Base-by-base conservation (phyloP, 2,113 vertebrate genomes). In the Pyrgilauda ruficollis region DNA sequence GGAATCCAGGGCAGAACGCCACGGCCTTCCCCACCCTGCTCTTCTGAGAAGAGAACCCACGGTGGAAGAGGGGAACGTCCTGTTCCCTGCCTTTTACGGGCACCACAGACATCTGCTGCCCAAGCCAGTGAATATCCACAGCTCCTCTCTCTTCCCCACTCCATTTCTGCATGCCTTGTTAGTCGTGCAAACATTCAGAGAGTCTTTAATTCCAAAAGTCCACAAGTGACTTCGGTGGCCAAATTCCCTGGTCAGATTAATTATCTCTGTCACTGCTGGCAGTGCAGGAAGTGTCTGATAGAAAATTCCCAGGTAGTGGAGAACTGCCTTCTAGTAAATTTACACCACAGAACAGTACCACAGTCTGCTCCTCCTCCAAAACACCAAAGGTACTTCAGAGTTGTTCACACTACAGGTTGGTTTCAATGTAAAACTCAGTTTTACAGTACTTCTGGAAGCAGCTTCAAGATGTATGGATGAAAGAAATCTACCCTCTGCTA, bases 71-170 rank as follows among this genome's bases (percentile, higher is more conserved):
- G 30, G 76, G 64, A 84, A 87, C 64, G 2, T 10, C 37, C 26
- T 66, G 81, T 90, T 95, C 94, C 75, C 56, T 70, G 95, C 96
- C 96, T 96, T 97, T 94, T 95, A 96, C 13, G 88, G 95, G 10
- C 85, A 94, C 39, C 47, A 24, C 22, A 73, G 63, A 43, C 35
- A 19, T 69, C 12, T 20, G 75, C 58, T 76, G 55, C 47, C 35
- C 67, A 6, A 67, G 68, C 11, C 59, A 44, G 47, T 2, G 26
- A 49, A 37, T 16, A 28, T 0, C 68, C 31, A 52, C 13, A 2
- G 56, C 63, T 64, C 12, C 41, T 47, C 30, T 56, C 50, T 49
- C 30, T 8, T n/a, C 66, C 39, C 8, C 31, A 4, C 20, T 73
- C 33, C 30, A 15, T 13, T 56, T 10, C 89, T 79, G 56, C 78